A percentile compares a stretch with the other conserved stretches of the same genome.
Evolutionary conservation across 37 sponge, comb jelly and placozoan species (phyloP).

Genomic region (Crambe crambe): DNA sequence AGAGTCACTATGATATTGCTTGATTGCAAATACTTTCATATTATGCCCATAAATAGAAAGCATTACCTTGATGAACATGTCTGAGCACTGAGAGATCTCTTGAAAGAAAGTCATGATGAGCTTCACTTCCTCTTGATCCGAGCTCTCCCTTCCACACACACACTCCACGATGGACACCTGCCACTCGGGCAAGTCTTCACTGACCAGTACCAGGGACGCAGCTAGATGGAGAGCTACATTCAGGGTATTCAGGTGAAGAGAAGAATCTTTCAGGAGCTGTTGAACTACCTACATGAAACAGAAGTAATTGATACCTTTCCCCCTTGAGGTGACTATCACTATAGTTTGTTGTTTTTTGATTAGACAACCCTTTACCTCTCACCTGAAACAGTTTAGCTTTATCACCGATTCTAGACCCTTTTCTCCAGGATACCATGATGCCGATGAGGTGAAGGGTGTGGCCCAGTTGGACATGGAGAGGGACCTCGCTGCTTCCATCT

Average conservation of each 20-base stretch:
- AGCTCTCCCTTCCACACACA: neutral
- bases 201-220: constrained; percentile 54
- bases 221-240: constrained; percentile 34
- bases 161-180: constrained; percentile 3
- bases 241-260: constrained; percentile 19
- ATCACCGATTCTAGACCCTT: constrained; percentile 38
- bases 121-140: constrained; percentile 9
- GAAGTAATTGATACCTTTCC: too few relatives aligned
- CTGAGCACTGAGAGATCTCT: constrained; percentile 13
- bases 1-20: too few relatives aligned
- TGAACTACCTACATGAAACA: neutral
- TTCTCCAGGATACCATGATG: constrained; percentile 70
- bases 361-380: neutral
- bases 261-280: neutral
- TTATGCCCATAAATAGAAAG: too few relatives aligned
- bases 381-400: constrained; percentile 28
- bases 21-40: too few relatives aligned
- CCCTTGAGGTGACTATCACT: too few relatives aligned
- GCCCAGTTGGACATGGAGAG: neutral
- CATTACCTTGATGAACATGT: neutral
- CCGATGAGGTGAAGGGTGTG: constrained; percentile 69
- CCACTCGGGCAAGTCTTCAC: constrained; percentile 10
- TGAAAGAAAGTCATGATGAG: constrained; percentile 26
- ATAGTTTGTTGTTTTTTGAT: too few relatives aligned
- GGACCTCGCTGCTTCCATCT: neutral